These are phyloP conservation scores for Protobothrops flavoviridis DNA, from an alignment of 2,113 vertebrate genomes.

Conservation along the genomic window DNA sequence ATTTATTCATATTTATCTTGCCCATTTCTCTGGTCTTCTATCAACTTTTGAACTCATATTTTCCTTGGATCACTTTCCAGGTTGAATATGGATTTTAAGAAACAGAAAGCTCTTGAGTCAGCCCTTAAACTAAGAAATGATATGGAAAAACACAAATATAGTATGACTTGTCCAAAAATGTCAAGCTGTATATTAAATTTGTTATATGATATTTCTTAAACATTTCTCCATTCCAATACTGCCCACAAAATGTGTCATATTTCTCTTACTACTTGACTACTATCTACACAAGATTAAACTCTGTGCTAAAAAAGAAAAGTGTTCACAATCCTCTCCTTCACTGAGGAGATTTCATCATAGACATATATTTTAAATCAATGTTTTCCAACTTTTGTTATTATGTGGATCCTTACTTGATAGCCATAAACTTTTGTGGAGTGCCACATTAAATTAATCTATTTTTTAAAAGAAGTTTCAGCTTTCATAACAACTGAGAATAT, in stretches of 20 bases:
- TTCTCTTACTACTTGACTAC: neutral
- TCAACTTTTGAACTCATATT: neutral
- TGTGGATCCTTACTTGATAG: neutral
- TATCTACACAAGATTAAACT: neutral
- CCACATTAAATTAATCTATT: neutral
- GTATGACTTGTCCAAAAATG: neutral
- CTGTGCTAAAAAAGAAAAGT: neutral
- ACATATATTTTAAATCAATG: neutral
- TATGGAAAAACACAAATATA: neutral
- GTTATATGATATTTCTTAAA: neutral
- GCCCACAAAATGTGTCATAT: neutral
- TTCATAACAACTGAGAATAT: neutral
- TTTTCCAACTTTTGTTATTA: neutral
- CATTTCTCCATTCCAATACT: neutral
- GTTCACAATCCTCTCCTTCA: neutral
- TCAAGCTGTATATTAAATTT: neutral
- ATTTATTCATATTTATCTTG: neutral
- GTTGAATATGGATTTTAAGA: neutral
- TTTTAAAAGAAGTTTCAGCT: neutral
- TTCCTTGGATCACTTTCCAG: neutral
- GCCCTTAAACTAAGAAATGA: neutral
- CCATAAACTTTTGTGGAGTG: neutral
- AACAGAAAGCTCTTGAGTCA: neutral
- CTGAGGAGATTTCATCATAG: neutral
- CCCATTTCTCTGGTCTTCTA: too few species aligned